Percentiles rank a stretch among this genome's conserved stretches.
Conservation (phyloP, 2,888 invertebrate species). For the Drosophila rellima region DNA sequence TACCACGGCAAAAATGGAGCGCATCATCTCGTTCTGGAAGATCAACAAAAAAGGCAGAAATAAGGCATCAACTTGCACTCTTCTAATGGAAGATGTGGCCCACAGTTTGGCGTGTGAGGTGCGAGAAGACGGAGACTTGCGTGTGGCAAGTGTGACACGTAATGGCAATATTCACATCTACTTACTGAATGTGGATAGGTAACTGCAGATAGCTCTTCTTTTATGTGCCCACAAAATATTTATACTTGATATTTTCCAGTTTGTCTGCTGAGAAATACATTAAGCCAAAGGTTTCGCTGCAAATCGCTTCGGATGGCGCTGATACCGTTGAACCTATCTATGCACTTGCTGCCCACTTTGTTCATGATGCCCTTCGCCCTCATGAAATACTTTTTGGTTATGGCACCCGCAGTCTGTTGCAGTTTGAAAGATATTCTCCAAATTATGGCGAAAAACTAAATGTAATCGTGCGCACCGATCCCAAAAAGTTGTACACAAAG, state of each 20-base stretch:
- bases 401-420: slow-evolving; percentile 87
- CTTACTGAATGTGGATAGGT: slow-evolving; percentile 91
- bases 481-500: slow-evolving; percentile 73
- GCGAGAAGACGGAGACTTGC: slow-evolving; percentile 86
- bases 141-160: slow-evolving; percentile 88
- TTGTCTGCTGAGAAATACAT: slow-evolving; percentile 87
- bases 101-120: slow-evolving; percentile 86
- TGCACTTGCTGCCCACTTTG: slow-evolving; percentile 86
- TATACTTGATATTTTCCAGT: slow-evolving; percentile 47
- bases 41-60: slow-evolving; percentile 85
- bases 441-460: slow-evolving; percentile 87
- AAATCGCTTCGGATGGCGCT: slow-evolving; percentile 87
- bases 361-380: slow-evolving; percentile 78
- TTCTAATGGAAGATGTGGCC: slow-evolving; percentile 90
- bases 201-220: background rate
- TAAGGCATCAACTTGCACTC: slow-evolving; percentile 87
- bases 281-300: slow-evolving; percentile 88
- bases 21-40: slow-evolving; percentile 85
- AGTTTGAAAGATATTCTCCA: slow-evolving; percentile 88
- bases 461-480: slow-evolving; percentile 83
- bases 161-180: slow-evolving; percentile 93
- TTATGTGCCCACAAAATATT: background rate
- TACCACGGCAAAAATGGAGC: slow-evolving; percentile 84
- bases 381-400: slow-evolving; percentile 87
- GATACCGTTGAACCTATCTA: slow-evolving; percentile 87